phyloP scores from a whole-genome alignment of 1,140 invertebrate genomes.

The Agrilus planipennis region DNA sequence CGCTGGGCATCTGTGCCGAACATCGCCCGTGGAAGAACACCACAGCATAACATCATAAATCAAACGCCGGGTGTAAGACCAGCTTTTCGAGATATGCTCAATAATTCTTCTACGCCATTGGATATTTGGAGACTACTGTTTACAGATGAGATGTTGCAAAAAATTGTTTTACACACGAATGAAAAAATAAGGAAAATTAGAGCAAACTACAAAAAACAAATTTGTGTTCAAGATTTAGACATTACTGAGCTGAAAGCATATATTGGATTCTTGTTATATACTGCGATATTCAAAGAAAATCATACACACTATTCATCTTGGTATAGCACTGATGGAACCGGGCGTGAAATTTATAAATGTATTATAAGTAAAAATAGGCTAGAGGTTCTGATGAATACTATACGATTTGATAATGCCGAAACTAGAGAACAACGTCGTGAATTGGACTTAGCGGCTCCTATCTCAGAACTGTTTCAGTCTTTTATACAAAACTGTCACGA shows the following conservation, averaged over 20 bases:
- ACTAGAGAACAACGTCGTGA: neutral
- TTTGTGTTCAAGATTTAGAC: neutral
- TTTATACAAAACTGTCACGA: conserved; percentile 19
- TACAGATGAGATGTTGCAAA: neutral
- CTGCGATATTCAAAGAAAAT: conserved; percentile 17
- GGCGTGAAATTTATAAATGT: conserved; percentile 20
- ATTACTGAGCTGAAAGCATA: conserved; percentile 6
- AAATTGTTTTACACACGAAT: neutral
- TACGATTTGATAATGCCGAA: conserved; percentile 19
- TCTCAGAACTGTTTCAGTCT: conserved; percentile 5
- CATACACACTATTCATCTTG: conserved; percentile 13
- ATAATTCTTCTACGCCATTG: neutral
- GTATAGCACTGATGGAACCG: conserved; percentile 23
- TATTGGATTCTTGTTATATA: conserved; percentile 4
- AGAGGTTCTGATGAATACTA: conserved; percentile 13
- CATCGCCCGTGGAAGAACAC: neutral
- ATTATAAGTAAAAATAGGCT: conserved; percentile 20
- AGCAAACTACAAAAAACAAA: neutral
- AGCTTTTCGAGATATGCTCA: neutral
- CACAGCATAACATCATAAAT: neutral
- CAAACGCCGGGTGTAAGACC: neutral
- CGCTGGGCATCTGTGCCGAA: neutral
- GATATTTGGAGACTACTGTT: too few relatives aligned
- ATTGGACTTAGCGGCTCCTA: conserved; percentile 1
- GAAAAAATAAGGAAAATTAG: neutral